phyloP scores from a whole-genome alignment of 2,113 vertebrate genomes.

The Oostethus manadensis region DNA sequence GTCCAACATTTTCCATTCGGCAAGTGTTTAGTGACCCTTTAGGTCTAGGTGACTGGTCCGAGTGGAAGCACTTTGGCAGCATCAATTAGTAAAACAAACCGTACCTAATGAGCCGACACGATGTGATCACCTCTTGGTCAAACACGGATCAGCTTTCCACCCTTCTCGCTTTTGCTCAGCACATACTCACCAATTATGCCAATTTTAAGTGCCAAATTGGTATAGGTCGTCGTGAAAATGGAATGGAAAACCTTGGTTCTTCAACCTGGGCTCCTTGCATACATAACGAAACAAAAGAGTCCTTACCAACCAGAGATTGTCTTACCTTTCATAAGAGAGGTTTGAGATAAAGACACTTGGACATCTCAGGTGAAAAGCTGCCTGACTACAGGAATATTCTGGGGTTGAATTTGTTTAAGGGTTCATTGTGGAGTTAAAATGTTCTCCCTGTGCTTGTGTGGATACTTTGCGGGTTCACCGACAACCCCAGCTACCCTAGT shows the following conservation, averaged over 20 bases:
- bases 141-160: slow-evolving; percentile 9
- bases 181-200: background rate
- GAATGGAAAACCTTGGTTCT: background rate
- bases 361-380: too few species aligned
- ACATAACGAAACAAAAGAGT: too few species aligned
- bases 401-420: too few species aligned
- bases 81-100: slow-evolving; percentile 38
- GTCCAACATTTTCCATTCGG: slow-evolving; percentile 7
- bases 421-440: too few species aligned
- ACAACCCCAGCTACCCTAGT: too few species aligned
- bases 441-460: too few species aligned
- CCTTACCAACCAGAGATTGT: too few species aligned
- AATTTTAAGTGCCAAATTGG: background rate
- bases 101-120: slow-evolving; percentile 22
- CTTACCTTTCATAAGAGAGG: too few species aligned
- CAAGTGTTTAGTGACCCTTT: slow-evolving; percentile 3
- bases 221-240: background rate
- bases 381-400: too few species aligned
- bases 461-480: too few species aligned
- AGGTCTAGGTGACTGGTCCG: slow-evolving; percentile 4
- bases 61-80: slow-evolving; percentile 2
- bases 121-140: slow-evolving; percentile 16
- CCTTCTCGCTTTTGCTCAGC: background rate
- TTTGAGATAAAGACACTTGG: too few species aligned
- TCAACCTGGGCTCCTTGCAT: too few species aligned